These are phyloP conservation scores for Lochmaea crataegi DNA, from an alignment of 2,888 invertebrate genomes.

Conservation along the genomic window DNA sequence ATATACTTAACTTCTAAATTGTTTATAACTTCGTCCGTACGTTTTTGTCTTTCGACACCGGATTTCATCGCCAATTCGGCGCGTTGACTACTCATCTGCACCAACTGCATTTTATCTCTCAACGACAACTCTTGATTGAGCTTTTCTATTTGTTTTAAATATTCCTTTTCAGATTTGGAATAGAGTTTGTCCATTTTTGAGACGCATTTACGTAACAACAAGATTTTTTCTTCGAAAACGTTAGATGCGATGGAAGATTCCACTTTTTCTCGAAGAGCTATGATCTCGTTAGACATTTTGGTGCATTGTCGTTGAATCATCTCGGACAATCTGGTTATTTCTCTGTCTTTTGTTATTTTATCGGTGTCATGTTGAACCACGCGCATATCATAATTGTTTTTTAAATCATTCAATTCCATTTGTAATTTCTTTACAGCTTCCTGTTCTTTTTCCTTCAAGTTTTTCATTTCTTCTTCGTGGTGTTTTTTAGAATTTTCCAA, in stretches of 20 bases:
- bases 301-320: conserved; percentile 52
- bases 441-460: conserved; percentile 40
- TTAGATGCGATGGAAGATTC: conserved; percentile 31
- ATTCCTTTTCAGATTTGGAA: conserved; percentile 55
- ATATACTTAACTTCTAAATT: conserved; percentile 56
- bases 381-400: conserved; percentile 44
- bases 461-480: conserved; percentile 42
- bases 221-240: conserved; percentile 48
- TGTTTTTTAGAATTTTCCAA: conserved; percentile 30
- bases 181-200: conserved; percentile 58
- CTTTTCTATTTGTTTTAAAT: conserved; percentile 53
- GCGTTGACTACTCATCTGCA: conserved; percentile 54
- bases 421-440: conserved; percentile 40
- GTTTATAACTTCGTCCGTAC: conserved; percentile 54
- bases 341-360: conserved; percentile 49
- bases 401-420: conserved; percentile 44
- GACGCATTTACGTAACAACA: conserved; percentile 54
- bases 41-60: conserved; percentile 53
- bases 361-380: conserved; percentile 42
- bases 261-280: conserved; percentile 47
- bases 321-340: conserved; percentile 52
- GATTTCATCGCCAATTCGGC: conserved; percentile 53
- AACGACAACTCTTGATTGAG: conserved; percentile 54
- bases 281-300: conserved; percentile 52
- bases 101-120: conserved; percentile 53